A percentile compares a stretch with the other conserved stretches of the same genome.
Conservation (phyloP, 92 coral and sea anemone species). For the Porites rus region DNA sequence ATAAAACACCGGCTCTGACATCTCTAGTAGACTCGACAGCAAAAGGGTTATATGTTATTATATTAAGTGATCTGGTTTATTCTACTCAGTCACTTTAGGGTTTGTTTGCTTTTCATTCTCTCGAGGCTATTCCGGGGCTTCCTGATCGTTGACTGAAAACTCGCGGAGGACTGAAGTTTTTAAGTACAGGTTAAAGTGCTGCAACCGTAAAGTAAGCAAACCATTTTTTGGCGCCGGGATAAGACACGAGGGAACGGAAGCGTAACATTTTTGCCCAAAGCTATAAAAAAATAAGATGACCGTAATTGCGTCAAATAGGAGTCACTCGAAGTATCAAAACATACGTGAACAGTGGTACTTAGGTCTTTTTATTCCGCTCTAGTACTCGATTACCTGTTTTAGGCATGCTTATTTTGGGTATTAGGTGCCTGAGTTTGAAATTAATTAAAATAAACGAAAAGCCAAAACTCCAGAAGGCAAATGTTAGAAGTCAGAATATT, state of each 20-base stretch:
- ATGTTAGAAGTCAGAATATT: constrained; percentile 36
- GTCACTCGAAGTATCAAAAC: constrained; percentile 59
- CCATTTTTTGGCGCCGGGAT: not conserved
- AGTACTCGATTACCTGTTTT: constrained; percentile 16
- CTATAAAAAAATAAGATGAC: constrained; percentile 13
- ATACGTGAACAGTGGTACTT: constrained; percentile 29
- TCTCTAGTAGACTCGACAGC: constrained; percentile 36
- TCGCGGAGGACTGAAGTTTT: constrained; percentile 22
- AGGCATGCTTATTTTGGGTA: not conserved
- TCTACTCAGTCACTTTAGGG: constrained; percentile 63
- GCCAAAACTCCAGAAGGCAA: constrained; percentile 17
- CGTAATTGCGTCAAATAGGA: constrained; percentile 41
- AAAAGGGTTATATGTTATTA: constrained; percentile 51
- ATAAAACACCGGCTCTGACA: not conserved
- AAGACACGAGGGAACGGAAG: constrained; percentile 22
- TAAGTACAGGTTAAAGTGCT: constrained; percentile 37
- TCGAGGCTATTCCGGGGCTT: constrained; percentile 53
- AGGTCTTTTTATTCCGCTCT: constrained; percentile 27
- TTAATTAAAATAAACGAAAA: not conserved
- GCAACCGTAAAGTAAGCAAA: constrained; percentile 3
- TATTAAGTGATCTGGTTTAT: constrained; percentile 56
- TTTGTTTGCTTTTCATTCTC: constrained; percentile 60
- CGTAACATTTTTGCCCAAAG: constrained; percentile 40
- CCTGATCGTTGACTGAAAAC: constrained; percentile 56
- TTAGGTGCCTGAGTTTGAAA: not conserved